Evolutionary conservation across 2,797 vertebrate genomes (phyloP), one percentile per base, ranked within the genome.

Genomic region (Percopsis omiscomaycus): DNA sequence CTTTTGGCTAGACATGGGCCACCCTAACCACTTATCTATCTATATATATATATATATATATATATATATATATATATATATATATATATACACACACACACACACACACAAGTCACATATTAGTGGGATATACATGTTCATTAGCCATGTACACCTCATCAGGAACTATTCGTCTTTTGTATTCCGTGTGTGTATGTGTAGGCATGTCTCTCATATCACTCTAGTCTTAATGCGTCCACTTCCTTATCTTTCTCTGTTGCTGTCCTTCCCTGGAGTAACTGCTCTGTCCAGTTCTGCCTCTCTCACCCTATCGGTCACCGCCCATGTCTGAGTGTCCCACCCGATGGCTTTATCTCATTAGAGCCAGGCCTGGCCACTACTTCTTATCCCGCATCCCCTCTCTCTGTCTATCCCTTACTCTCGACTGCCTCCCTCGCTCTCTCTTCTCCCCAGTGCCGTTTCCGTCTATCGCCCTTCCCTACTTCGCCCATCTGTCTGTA

Each of bases 391-490:
- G 37, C 37, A 9, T 51, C n/a, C 16, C 13, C 12, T 13, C 2
- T 10, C 44, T 61, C 72, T 14, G 37, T 66, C 57, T 61, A 45
- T 51, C 49, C 61, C 51, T 54, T 3, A 13, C 61, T 75, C 56
- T 15, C 63, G 46, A 51, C 53, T 69, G 52, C 42, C 15, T 61
- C 27, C 42, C 46, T 45, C 58, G 0, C n/a, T 28, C 16, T 6
- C n/a, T 51, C 4, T 22, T 15, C 6, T 9, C 29, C 8, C 1
- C 14, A 3, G 8, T 37, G 5, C 37, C 4, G 4, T 37, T n/a
- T 15, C 28, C 13, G 11, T 55, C 46, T 44, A n/a, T 73, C 37
- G 63, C 13, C 52, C 57, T 61, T 51, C 69, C 13, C 66, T 3
- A 11, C 45, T 27, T 32, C 44, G 37, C 57, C 65, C 46, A 32